Evolutionary conservation across 2,113 vertebrate species (phyloP).

Genomic region (Pica pica): DNA sequence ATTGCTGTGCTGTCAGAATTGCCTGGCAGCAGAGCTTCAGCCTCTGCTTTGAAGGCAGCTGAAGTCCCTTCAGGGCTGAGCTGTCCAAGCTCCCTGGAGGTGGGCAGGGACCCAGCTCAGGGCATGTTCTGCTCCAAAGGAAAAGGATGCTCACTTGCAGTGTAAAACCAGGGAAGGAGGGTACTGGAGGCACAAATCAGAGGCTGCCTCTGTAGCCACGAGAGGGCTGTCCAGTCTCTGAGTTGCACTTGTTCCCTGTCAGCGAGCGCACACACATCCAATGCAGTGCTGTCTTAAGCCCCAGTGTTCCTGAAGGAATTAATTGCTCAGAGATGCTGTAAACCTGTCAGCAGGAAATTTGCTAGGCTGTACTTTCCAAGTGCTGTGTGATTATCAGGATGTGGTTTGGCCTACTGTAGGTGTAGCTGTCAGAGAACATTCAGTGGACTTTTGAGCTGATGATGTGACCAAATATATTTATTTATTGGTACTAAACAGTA

Average conservation of each 20-base stretch:
- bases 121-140: neutral
- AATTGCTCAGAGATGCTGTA: neutral
- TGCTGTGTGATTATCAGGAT: neutral
- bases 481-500: neutral
- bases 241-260: neutral
- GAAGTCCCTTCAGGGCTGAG: neutral
- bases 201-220: neutral
- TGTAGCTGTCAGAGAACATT: neutral
- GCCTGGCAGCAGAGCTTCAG: neutral
- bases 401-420: neutral
- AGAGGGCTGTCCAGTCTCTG: slow-evolving; percentile 19
- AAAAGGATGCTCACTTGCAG: rapidly evolving
- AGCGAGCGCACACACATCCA: rapidly evolving
- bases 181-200: neutral
- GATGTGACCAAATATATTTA: neutral
- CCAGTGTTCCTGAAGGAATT: neutral
- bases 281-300: neutral
- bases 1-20: neutral
- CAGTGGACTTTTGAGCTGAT: neutral
- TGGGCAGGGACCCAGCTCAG: neutral
- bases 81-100: neutral
- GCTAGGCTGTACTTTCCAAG: neutral
- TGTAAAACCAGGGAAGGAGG: neutral
- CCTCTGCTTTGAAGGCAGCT: rapidly evolving
- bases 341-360: neutral